Percentiles rank a stretch among this genome's conserved stretches.
These are phyloP conservation scores for Tenualosa thibaudeaui DNA, from an alignment of 2,797 vertebrate species.

Conservation along the genomic window DNA sequence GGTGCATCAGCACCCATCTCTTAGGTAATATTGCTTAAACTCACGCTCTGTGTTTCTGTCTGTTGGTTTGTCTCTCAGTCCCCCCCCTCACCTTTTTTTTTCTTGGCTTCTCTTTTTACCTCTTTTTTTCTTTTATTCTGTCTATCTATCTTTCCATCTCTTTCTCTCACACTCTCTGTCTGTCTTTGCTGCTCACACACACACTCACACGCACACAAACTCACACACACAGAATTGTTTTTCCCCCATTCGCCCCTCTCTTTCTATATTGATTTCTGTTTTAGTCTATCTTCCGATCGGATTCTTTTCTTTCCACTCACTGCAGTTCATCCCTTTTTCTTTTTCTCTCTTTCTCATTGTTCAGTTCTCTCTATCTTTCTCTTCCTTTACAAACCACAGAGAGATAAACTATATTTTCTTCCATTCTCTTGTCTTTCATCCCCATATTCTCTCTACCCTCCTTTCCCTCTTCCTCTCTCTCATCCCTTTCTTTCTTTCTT, in stretches of 20 bases:
- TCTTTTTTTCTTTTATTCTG: neutral
- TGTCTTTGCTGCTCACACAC: neutral
- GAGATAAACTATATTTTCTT: too few species aligned
- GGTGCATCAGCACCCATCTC: conserved; percentile 62
- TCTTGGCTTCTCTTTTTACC: neutral
- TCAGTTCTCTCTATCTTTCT: neutral
- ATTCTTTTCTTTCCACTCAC: neutral
- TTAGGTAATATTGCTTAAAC: conserved; percentile 64
- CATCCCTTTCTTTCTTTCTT: too few species aligned
- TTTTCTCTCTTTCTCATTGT: neutral
- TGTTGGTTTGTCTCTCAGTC: neutral
- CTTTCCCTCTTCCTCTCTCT: too few species aligned
- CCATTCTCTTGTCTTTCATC: too few species aligned
- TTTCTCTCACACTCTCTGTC: neutral
- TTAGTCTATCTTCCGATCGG: neutral
- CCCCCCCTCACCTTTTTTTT: neutral
- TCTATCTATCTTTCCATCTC: neutral
- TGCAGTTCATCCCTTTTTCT: neutral
- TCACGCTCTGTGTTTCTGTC: neutral
- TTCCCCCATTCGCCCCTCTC: neutral
- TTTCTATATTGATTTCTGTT: neutral
- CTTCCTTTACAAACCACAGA: too few species aligned
- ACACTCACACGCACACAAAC: neutral
- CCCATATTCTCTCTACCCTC: too few species aligned
- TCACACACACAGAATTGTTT: neutral